Base-by-base conservation (phyloP, 2,888 invertebrate species). In the Ophion ellenae region DNA sequence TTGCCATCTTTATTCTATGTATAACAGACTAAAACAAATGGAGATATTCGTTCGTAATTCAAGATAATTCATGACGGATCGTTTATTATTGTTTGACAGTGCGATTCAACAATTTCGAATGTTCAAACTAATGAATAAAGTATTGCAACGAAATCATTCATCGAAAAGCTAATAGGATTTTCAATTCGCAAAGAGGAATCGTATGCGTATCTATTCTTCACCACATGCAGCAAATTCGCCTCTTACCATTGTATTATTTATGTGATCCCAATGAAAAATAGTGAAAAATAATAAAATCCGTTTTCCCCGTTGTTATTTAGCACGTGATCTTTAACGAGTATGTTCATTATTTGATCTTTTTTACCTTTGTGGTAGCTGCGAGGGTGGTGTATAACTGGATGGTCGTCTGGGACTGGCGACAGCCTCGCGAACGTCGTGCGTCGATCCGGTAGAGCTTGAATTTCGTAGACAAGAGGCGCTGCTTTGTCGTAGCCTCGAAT, bases 401-500 rank as follows among this genome's bases (percentile, higher is more conserved):
- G 94, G 94, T 88, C 92, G 91, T 86, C 90, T 91, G 67, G 92
- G 93, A 90, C 92, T 93, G 75, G 91, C 87, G 10, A 89, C 87
- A 14, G 90, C 83, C 74, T 93, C 93, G 81, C 92, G 89, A 24
- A 92, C 90, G 75, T 93, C 93, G 80, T 93, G 93, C 71, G 91
- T 89, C 81, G 93, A 92, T 84, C 93, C 92, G 10, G 92, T 91
- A 17, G 91, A 90, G 20, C 90, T 89, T 40, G 92, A 91, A 88
- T 91, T 92, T 81, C 91, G 89, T 47, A 92, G 86, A 32, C 89
- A 89, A 32, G 91, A 87, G 5, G 88, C 84, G 76, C 95, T 92
- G 0, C 95, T 95, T 90, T 96, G 96, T 81, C 96, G 94, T 59
- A 96, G 91, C 71, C 96, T 94, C 70, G 95, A 93, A 88, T 96